Evolutionary conservation across 1,140 invertebrate genomes (phyloP), one percentile per base, ranked within the genome.

Genomic region (Rhopalosiphum padi): DNA sequence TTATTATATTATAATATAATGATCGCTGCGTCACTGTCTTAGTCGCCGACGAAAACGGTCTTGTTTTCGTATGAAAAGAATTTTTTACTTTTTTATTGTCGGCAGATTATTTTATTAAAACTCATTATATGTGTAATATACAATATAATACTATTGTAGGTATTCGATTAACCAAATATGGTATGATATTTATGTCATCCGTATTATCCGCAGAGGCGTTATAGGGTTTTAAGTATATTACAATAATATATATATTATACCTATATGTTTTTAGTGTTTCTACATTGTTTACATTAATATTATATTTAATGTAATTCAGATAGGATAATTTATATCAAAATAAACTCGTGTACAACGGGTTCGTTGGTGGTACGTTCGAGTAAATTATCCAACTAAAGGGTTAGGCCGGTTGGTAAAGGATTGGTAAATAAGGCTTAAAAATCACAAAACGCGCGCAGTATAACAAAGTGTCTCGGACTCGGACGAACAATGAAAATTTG

Each of bases 401-500:
- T 77, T 18, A 77, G 30, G 4, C 7, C 30, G 30, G 5, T 30
- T 4, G 0, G 30, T 11, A 46, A n/a, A n/a, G 30, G 25, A 15
- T 48, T n/a, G 86, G 86, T 35, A 23, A 23, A 21, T 8, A 5
- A 23, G 21, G 7, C 1, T 11, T 51, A 41, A 92, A 41, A 85
- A 82, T 83, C 22, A 9, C 77, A 83, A 83, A 41, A 83, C 15
- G 48, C 15, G 48, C 22, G 77, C 21, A 23, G 41, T 30, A 51
- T 18, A 53, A 48, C 77, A 82, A 48, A 51, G n/a, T 37, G 15
- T 35, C 15, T n/a, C 4, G 30, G 91, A 82, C 90, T 30, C 30
- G 41, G 37, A 41, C 37, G 53, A 51, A 91, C 91, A 83, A 85
- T 53, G 43, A 83, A 83, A 91, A 92, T 11, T 46, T n/a, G 46